Percentiles rank a stretch among this genome's conserved stretches.
phyloP scores from a whole-genome alignment of 2,113 vertebrate species.

The Cyanistes caeruleus region DNA sequence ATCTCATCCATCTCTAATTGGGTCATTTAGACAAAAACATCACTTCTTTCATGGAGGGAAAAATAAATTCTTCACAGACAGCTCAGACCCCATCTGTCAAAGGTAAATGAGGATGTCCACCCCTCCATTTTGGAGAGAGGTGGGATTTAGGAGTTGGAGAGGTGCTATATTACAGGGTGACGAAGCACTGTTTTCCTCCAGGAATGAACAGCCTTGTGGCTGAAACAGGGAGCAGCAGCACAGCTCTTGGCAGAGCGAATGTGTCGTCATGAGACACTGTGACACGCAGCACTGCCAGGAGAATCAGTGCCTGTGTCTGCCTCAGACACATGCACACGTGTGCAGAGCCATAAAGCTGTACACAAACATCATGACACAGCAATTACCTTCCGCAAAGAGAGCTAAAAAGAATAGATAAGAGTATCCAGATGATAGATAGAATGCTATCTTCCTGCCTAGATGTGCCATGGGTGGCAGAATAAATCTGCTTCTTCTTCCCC shows the following conservation, averaged over 20 bases:
- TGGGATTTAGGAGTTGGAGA: neutral
- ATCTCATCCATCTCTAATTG: neutral
- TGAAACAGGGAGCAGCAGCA: neutral
- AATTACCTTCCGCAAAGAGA: neutral
- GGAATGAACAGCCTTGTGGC: neutral
- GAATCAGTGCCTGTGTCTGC: neutral
- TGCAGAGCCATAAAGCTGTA: neutral
- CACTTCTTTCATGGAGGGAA: neutral
- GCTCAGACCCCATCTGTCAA: neutral
- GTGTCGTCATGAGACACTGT: neutral
- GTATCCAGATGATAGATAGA: neutral
- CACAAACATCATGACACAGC: neutral
- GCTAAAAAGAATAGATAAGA: neutral
- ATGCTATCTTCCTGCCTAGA: neutral
- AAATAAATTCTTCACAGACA: neutral
- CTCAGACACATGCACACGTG: neutral
- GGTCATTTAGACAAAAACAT: neutral
- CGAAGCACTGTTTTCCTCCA: neutral
- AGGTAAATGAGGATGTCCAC: neutral
- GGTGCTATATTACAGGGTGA: neutral
- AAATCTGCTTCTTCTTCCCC: neutral
- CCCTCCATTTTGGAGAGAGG: neutral
- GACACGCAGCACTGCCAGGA: neutral
- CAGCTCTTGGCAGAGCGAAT: neutral
- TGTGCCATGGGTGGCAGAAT: neutral